phyloP scores from a whole-genome alignment of 1,140 invertebrate species.

The Cydia pomonella region DNA sequence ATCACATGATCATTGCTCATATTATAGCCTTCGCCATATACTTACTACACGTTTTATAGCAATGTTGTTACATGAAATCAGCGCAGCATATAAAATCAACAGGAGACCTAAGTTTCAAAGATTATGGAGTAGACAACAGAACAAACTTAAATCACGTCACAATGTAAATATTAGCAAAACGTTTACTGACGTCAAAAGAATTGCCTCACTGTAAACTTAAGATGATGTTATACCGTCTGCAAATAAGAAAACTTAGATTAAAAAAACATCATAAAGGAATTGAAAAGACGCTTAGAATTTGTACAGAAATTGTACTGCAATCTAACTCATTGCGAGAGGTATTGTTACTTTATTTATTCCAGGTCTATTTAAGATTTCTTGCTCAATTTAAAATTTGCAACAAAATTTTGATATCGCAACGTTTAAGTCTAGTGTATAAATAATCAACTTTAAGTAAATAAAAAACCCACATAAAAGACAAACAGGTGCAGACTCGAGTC shows the following conservation, averaged over 20 bases:
- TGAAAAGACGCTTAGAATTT: too few species aligned
- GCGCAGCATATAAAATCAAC: neutral
- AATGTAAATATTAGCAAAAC: constrained; percentile 1
- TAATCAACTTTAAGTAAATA: too few species aligned
- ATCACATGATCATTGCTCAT: too few species aligned
- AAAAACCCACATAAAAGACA: neutral
- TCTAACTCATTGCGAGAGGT: constrained; percentile 4
- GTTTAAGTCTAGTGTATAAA: neutral
- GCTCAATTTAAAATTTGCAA: constrained; percentile 7
- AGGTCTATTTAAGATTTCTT: neutral
- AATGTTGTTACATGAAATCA: neutral
- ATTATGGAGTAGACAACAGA: neutral
- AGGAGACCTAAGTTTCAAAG: neutral
- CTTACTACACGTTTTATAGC: too few species aligned
- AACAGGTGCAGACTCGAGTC: constrained; percentile 1
- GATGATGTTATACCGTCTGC: neutral
- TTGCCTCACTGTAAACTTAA: neutral
- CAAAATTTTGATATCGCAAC: neutral
- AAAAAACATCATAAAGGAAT: neutral
- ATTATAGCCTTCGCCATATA: too few species aligned
- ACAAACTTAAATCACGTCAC: neutral
- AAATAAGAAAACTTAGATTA: neutral
- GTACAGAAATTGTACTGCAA: neutral
- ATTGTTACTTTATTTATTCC: constrained; percentile 1
- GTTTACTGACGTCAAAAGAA: neutral